These are phyloP conservation scores for Pteropus rufus DNA, from an alignment of 2,797 vertebrate genomes.

Conservation along the genomic window DNA sequence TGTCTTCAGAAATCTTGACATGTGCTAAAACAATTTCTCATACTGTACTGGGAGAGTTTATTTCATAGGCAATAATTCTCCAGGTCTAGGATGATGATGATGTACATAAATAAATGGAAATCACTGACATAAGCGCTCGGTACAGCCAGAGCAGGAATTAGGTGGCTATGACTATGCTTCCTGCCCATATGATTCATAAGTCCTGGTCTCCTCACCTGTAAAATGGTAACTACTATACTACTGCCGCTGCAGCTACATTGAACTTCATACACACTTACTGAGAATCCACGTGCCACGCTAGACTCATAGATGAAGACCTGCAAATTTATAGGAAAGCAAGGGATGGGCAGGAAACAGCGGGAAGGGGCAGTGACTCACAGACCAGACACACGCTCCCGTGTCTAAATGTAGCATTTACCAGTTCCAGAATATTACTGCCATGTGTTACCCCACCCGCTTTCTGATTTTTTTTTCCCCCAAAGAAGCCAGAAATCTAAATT, in stretches of 20 bases:
- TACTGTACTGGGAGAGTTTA: not conserved
- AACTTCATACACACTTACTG: not conserved
- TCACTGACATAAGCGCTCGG: not conserved
- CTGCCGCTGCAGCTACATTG: not conserved
- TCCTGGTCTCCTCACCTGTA: not conserved
- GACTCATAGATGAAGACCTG: not conserved
- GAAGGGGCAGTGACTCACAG: not conserved
- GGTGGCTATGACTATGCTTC: not conserved
- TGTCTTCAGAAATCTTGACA: not conserved
- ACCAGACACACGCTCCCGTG: not conserved
- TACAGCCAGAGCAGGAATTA: not conserved
- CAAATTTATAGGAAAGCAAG: not conserved
- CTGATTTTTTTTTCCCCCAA: not conserved
- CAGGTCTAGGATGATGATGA: not conserved
- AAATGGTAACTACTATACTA: not conserved
- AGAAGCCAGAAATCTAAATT: not conserved
- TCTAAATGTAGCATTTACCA: not conserved
- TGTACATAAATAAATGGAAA: not conserved
- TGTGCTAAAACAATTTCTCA: constrained; percentile 3
- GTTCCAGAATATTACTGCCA: not conserved
- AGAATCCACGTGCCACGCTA: not conserved
- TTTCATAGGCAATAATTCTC: not conserved
- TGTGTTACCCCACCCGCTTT: not conserved
- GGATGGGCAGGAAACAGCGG: not conserved
- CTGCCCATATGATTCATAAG: not conserved